A percentile compares a stretch with the other conserved stretches of the same genome.
These are phyloP conservation scores for Tachyglossus aculeatus DNA, from an alignment of 2,797 vertebrate species.

Conservation along the genomic window DNA sequence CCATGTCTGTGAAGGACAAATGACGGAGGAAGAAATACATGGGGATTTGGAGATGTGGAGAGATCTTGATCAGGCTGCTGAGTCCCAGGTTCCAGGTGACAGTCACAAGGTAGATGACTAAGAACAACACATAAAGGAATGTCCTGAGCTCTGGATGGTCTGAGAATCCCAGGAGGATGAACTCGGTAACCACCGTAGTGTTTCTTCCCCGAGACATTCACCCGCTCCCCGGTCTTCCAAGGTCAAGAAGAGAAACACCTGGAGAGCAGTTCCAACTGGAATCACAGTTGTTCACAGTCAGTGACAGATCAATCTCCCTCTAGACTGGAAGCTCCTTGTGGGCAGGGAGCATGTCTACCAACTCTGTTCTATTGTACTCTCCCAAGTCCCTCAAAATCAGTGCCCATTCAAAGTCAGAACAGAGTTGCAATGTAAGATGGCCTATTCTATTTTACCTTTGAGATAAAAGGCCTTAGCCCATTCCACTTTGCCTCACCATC, in stretches of 20 bases:
- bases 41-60: neutral
- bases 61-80: neutral
- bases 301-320: too few species aligned
- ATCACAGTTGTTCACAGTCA: too few species aligned
- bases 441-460: too few species aligned
- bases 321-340: too few species aligned
- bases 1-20: neutral
- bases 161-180: neutral
- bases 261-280: neutral
- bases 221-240: neutral
- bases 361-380: too few species aligned
- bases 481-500: too few species aligned
- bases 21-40: neutral
- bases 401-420: too few species aligned
- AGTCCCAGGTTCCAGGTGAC: neutral
- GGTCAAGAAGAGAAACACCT: neutral
- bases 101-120: neutral
- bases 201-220: constrained; percentile 3
- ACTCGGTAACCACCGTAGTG: neutral
- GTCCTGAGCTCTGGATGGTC: neutral
- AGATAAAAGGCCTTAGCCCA: too few species aligned
- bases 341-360: too few species aligned
- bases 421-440: too few species aligned
- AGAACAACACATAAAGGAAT: neutral
- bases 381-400: too few species aligned